Percentiles rank a stretch among this genome's conserved stretches.
Conservation (phyloP, 2,797 vertebrate species). For the Aldrovandia affinis region DNA sequence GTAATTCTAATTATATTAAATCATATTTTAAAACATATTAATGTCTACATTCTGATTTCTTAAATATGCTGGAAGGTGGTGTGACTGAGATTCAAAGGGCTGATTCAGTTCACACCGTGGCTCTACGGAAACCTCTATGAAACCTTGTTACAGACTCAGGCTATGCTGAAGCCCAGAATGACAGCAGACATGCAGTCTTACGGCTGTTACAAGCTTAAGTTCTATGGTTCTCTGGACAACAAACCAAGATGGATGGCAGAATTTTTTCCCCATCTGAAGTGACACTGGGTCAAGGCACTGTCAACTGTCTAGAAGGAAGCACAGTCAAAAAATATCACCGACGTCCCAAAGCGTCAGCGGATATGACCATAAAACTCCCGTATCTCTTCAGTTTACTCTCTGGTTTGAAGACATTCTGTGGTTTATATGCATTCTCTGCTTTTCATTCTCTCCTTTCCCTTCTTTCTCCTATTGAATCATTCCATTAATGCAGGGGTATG, state of each 20-base stretch:
- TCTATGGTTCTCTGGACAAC: no score
- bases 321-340: neutral
- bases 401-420: neutral
- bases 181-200: no score
- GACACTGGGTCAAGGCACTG: neutral
- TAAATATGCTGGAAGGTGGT: neutral
- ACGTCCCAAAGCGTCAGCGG: neutral
- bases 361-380: neutral
- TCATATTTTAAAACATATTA: no score
- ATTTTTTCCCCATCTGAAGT: neutral
- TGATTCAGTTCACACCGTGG: neutral
- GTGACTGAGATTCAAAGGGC: neutral
- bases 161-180: no score
- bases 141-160: neutral
- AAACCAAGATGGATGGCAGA: neutral
- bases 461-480: slow-evolving; percentile 13
- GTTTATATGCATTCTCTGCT: slow-evolving; percentile 30
- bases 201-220: no score
- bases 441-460: slow-evolving; percentile 39
- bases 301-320: slow-evolving; percentile 10
- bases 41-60: neutral
- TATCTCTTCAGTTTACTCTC: neutral
- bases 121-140: neutral
- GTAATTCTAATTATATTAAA: no score
- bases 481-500: slow-evolving; percentile 24